Evolutionary conservation across 2,113 vertebrate genomes (phyloP).

Genomic region (Elephas maximus): DNA sequence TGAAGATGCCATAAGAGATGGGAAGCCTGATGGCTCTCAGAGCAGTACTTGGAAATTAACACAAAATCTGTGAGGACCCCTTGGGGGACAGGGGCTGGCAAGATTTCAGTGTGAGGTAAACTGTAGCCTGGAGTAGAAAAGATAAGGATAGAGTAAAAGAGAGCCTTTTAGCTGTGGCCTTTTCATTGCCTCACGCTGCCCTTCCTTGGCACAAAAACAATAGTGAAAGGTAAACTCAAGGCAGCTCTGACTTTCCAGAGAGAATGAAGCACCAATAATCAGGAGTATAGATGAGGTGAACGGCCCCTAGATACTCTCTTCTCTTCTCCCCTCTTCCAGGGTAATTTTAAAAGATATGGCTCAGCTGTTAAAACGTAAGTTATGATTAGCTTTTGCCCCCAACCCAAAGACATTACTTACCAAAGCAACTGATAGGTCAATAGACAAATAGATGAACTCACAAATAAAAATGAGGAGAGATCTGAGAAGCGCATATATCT

Average conservation of each 20-base stretch:
- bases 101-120: not conserved
- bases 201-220: not conserved
- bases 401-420: not conserved
- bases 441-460: not conserved
- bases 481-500: not conserved
- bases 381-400: not conserved
- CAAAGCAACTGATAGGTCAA: not conserved
- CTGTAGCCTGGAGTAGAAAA: not conserved
- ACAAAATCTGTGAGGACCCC: not conserved
- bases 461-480: slow-evolving; percentile 33
- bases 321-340: not conserved
- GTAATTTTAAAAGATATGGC: not conserved
- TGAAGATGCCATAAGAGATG: not conserved
- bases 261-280: not conserved
- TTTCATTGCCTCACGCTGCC: not conserved
- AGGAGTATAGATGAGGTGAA: not conserved
- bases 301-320: not conserved
- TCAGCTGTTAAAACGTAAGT: not conserved
- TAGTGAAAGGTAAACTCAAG: not conserved
- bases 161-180: not conserved
- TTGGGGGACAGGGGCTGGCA: not conserved
- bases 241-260: not conserved
- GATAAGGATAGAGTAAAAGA: not conserved
- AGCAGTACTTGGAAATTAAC: not conserved
- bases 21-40: not conserved